Evolutionary conservation across 1,140 invertebrate genomes (phyloP).

Genomic region (Cryptotermes secundus): DNA sequence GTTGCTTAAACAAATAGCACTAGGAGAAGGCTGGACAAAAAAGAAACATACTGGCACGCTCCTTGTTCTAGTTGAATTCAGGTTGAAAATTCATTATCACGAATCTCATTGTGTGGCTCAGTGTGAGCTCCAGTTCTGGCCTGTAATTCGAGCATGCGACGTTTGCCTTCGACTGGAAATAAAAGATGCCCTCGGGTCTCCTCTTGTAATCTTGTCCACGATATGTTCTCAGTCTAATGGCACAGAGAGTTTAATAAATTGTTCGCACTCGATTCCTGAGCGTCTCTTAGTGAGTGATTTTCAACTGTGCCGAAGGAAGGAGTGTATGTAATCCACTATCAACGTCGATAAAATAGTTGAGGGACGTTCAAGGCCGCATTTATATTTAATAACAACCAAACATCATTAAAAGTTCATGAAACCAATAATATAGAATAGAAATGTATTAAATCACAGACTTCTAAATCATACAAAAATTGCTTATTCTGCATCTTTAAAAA

Average conservation of each 20-base stretch:
- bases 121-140: neutral
- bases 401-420: no score
- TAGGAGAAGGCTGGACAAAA: neutral
- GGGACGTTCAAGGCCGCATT: no score
- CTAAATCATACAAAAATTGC: no score
- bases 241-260: neutral
- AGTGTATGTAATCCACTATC: no score
- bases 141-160: neutral
- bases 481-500: no score
- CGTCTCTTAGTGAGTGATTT: neutral
- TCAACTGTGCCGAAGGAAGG: neutral
- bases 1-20: conserved; percentile 10
- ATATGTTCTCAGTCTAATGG: neutral
- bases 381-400: no score
- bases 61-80: neutral
- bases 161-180: neutral
- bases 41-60: neutral
- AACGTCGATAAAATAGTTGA: no score
- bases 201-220: neutral
- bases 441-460: no score
- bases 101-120: neutral
- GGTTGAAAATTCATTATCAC: conserved; percentile 12
- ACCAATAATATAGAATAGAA: no score
- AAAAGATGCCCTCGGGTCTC: neutral
- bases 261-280: neutral